Evolutionary conservation across 2,797 vertebrate genomes (phyloP).

Genomic region (Petrocephalus schoutedeni): DNA sequence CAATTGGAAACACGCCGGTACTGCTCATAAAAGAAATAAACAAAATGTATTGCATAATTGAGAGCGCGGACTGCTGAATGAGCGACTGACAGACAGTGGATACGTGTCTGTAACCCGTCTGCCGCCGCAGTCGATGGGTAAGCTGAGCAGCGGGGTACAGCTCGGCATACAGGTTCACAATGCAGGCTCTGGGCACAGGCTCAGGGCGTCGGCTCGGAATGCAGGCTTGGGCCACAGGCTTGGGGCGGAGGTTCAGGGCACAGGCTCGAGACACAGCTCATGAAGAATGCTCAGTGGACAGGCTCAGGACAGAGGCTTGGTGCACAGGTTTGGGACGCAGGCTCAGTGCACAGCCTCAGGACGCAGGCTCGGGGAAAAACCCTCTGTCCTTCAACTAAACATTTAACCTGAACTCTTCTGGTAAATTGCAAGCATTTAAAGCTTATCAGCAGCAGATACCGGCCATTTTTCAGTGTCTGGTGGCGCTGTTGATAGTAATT

Average conservation of each 20-base stretch:
- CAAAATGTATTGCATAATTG: neutral
- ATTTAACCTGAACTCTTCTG: neutral
- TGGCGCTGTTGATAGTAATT: constrained; percentile 4
- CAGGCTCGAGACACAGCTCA: no score
- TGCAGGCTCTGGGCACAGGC: no score
- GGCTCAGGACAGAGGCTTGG: no score
- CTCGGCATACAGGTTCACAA: neutral
- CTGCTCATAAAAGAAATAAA: neutral
- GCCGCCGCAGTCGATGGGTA: neutral
- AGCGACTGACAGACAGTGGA: neutral
- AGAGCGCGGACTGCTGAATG: neutral
- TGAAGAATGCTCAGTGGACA: no score
- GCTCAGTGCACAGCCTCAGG: no score
- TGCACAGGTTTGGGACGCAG: no score
- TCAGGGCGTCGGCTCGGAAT: no score
- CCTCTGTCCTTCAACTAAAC: neutral
- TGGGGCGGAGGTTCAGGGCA: no score
- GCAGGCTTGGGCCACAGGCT: no score
- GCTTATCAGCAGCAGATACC: neutral
- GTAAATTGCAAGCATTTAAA: neutral
- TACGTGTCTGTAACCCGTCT: neutral
- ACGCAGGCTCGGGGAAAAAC: neutral
- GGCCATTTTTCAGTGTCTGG: neutral
- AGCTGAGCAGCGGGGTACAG: neutral
- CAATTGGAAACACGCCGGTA: neutral